Evolutionary conservation across 2,113 vertebrate genomes (phyloP).

Genomic region (Mormyrus iriodes): DNA sequence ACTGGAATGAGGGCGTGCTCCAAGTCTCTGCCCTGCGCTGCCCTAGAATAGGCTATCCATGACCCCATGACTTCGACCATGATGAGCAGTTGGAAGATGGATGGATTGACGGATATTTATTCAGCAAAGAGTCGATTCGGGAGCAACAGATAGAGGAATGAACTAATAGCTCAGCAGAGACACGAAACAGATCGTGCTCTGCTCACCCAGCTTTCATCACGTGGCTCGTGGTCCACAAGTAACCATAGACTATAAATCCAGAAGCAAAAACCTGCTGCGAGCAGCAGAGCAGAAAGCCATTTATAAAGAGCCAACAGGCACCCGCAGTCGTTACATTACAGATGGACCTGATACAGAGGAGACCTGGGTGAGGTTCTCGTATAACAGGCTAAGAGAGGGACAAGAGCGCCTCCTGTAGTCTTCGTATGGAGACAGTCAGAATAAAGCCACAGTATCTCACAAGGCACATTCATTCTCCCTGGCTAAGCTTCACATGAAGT

Average conservation of each 20-base stretch:
- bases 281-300: background rate
- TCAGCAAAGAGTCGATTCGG: constrained; percentile 37
- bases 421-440: background rate
- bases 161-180: constrained; percentile 4
- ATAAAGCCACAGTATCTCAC: background rate
- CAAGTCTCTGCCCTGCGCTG: background rate
- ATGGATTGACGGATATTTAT: background rate
- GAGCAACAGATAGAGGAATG: constrained; percentile 36
- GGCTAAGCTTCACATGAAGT: background rate
- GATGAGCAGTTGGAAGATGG: background rate
- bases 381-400: background rate
- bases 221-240: background rate
- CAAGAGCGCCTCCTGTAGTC: background rate
- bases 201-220: background rate
- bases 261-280: background rate
- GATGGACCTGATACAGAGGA: background rate
- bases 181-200: background rate
- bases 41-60: background rate
- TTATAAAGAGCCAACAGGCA: background rate
- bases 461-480: background rate
- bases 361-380: background rate
- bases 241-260: background rate
- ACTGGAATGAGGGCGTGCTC: background rate
- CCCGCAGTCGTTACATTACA: background rate
- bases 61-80: background rate